Conservation (phyloP, 1,140 invertebrate species). For the Rhyacophila brunnea region DNA sequence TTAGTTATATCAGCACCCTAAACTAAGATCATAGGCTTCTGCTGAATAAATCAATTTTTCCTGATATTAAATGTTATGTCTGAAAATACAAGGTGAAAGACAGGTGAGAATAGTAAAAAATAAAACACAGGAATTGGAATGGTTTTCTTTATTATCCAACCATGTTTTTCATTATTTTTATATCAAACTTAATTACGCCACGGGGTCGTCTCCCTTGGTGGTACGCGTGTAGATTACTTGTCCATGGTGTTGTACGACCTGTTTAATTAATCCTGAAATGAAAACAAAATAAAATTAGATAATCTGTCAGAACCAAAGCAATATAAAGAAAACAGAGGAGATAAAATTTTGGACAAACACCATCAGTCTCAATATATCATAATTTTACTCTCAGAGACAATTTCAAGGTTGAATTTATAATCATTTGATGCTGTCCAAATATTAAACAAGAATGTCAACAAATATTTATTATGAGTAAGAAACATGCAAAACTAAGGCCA, state of each 20-base stretch:
- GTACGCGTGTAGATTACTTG: constrained; percentile 97
- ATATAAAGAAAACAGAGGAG: background rate
- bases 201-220: constrained; percentile 86
- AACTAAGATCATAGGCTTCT: too few relatives aligned
- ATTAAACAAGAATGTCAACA: background rate
- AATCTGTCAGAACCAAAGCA: too few relatives aligned
- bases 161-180: constrained; percentile 1
- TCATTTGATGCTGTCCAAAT: constrained; percentile 23
- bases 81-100: too few relatives aligned
- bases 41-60: too few relatives aligned
- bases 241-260: constrained; percentile 95
- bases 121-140: constrained; percentile 9
- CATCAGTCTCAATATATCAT: constrained; percentile 64
- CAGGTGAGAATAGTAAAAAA: too few relatives aligned
- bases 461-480: too few relatives aligned
- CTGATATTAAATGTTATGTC: too few relatives aligned
- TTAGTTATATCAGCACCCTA: too few relatives aligned
- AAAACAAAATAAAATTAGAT: constrained; percentile 34
- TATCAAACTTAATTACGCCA: constrained; percentile 41
- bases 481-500: too few relatives aligned
- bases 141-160: constrained; percentile 20
- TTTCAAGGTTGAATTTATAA: constrained; percentile 44
- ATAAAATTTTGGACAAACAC: constrained; percentile 14
- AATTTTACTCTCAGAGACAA: constrained; percentile 50
- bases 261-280: constrained; percentile 86